These are phyloP conservation scores for Lerema accius DNA, from an alignment of 1,140 invertebrate species.

Conservation along the genomic window DNA sequence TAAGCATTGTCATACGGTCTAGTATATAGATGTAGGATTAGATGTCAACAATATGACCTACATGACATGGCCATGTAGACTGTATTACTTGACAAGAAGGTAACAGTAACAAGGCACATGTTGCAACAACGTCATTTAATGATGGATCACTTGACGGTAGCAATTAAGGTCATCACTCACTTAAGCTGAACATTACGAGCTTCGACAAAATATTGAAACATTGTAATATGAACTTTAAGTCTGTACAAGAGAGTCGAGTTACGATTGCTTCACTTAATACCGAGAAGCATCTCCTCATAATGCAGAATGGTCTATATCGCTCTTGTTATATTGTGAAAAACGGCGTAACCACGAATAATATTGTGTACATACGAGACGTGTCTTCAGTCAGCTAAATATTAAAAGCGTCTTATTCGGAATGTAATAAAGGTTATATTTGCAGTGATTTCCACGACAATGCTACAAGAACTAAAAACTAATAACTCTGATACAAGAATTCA, in stretches of 20 bases:
- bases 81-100: slow-evolving; percentile 12
- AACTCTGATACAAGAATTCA: not conserved
- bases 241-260: not conserved
- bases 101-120: slow-evolving; percentile 15
- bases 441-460: not conserved
- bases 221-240: not conserved
- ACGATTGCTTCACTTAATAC: not conserved
- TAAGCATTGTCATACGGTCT: too few relatives aligned
- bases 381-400: not conserved
- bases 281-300: not conserved
- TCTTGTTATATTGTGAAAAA: not conserved
- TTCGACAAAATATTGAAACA: not conserved
- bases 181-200: not conserved
- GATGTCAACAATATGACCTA: not conserved
- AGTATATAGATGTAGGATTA: not conserved
- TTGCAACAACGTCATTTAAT: slow-evolving; percentile 15
- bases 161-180: slow-evolving; percentile 13
- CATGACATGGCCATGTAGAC: slow-evolving; percentile 4
- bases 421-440: too few relatives aligned
- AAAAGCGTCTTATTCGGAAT: not conserved
- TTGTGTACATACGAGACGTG: too few relatives aligned
- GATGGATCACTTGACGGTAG: slow-evolving; percentile 12
- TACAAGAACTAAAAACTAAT: too few relatives aligned
- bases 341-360: not conserved
- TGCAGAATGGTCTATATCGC: not conserved